These are phyloP conservation scores for Ormyrus rosae DNA, from an alignment of 2,888 invertebrate species.

Conservation along the genomic window DNA sequence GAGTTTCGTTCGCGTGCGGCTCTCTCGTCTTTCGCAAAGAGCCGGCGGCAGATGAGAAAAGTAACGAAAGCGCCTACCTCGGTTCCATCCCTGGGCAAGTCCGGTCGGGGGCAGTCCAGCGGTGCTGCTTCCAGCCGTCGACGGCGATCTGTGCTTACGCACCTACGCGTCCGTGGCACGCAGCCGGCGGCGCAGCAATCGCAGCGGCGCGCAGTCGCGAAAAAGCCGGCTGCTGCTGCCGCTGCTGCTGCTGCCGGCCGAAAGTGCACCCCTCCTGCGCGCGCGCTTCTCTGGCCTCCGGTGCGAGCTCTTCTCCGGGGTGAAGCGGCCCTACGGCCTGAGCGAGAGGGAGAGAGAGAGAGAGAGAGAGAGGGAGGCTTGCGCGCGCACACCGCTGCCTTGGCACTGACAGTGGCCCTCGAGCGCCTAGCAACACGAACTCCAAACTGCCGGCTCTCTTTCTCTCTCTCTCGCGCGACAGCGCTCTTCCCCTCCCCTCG, in stretches of 20 bases:
- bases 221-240: conserved; percentile 40
- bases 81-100: too few species aligned
- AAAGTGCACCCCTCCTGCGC: conserved; percentile 6
- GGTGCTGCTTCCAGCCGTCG: too few species aligned
- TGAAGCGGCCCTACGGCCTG: background rate
- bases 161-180: background rate
- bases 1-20: too few species aligned
- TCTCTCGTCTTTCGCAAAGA: too few species aligned
- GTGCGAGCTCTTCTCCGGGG: conserved; percentile 38
- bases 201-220: conserved; percentile 52
- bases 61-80: too few species aligned
- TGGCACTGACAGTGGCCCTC: conserved; percentile 74
- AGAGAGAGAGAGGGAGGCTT: conserved; percentile 2
- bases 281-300: background rate
- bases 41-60: too few species aligned
- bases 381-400: conserved; percentile 63
- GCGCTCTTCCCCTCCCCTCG: conserved; percentile 15
- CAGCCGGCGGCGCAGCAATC: background rate
- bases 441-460: conserved; percentile 60
- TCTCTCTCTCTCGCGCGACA: background rate
- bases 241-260: background rate
- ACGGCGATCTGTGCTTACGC: background rate
- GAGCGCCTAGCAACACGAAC: conserved; percentile 74
- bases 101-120: too few species aligned
- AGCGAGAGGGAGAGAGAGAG: conserved; percentile 22